phyloP scores from a whole-genome alignment of 1,140 invertebrate species.

The Leptopilina boulardi region DNA sequence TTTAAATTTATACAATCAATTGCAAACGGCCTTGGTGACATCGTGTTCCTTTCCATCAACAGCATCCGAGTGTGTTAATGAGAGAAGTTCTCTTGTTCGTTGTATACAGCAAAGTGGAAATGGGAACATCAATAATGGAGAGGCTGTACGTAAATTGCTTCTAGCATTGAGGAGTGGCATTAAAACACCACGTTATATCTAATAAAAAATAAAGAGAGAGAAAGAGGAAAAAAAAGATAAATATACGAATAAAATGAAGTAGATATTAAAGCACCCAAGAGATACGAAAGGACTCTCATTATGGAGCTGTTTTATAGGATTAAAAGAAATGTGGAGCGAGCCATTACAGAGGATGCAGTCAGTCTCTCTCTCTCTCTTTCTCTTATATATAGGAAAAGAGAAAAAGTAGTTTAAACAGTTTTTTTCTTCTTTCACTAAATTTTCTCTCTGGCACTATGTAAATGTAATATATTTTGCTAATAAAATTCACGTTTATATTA shows the following conservation, averaged over 20 bases:
- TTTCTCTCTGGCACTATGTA: not conserved
- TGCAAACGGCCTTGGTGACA: constrained; percentile 60
- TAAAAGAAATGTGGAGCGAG: not conserved
- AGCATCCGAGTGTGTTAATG: constrained; percentile 46
- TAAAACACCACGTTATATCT: not conserved
- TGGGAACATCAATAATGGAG: constrained; percentile 55
- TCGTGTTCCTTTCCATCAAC: constrained; percentile 55
- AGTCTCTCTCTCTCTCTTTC: too few relatives aligned
- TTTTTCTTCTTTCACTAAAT: not conserved
- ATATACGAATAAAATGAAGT: not conserved
- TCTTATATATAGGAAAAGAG: not conserved
- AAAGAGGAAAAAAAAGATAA: not conserved
- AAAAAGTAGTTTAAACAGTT: not conserved
- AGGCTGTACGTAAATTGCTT: constrained; percentile 57
- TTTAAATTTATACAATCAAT: constrained; percentile 67
- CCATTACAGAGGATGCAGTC: not conserved
- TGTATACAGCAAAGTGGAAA: constrained; percentile 51
- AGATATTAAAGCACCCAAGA: not conserved
- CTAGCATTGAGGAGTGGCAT: constrained; percentile 44
- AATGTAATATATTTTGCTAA: too few relatives aligned
- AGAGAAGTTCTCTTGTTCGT: constrained; percentile 50
- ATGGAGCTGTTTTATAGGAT: not conserved
- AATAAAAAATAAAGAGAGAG: not conserved
- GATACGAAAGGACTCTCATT: constrained; percentile 7
- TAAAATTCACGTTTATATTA: too few relatives aligned